phyloP scores from a whole-genome alignment of 2,797 vertebrate species.

The Pitangus sulphuratus region DNA sequence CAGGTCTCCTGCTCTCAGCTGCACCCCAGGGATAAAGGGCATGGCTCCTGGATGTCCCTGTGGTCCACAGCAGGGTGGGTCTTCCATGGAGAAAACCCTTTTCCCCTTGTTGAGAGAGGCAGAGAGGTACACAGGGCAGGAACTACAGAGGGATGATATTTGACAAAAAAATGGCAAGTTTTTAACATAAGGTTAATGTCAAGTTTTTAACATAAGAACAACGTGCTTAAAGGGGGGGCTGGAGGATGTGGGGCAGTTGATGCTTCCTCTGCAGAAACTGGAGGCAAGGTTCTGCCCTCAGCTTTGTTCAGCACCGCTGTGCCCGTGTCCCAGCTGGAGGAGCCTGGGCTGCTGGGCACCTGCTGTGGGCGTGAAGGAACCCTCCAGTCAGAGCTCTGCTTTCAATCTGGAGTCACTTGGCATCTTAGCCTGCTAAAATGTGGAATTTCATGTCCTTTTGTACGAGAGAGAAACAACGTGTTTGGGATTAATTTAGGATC shows the following conservation, averaged over 20 bases:
- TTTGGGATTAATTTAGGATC: conserved; percentile 14
- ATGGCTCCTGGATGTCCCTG: rapidly evolving
- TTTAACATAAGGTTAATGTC: not conserved
- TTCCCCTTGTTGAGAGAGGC: not conserved
- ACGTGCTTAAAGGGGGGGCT: rapidly evolving
- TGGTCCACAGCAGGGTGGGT: not conserved
- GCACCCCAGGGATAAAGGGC: not conserved
- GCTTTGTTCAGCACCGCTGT: not conserved
- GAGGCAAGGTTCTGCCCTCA: not conserved
- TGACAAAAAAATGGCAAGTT: not conserved
- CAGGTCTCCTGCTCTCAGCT: not conserved
- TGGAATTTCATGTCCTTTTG: not conserved
- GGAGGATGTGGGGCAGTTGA: too few relatives aligned
- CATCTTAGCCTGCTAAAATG: not conserved
- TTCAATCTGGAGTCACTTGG: not conserved
- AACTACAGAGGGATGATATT: rapidly evolving
- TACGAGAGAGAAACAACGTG: not conserved
- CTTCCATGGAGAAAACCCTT: not conserved
- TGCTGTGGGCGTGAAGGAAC: not conserved
- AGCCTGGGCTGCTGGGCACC: rapidly evolving
- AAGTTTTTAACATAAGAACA: not conserved
- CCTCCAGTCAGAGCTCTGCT: not conserved
- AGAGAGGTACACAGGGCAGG: not conserved
- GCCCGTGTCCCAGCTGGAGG: not conserved
- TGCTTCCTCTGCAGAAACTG: rapidly evolving